phyloP scores from a whole-genome alignment of 2,797 vertebrate genomes.

The Sibirionetta formosa region DNA sequence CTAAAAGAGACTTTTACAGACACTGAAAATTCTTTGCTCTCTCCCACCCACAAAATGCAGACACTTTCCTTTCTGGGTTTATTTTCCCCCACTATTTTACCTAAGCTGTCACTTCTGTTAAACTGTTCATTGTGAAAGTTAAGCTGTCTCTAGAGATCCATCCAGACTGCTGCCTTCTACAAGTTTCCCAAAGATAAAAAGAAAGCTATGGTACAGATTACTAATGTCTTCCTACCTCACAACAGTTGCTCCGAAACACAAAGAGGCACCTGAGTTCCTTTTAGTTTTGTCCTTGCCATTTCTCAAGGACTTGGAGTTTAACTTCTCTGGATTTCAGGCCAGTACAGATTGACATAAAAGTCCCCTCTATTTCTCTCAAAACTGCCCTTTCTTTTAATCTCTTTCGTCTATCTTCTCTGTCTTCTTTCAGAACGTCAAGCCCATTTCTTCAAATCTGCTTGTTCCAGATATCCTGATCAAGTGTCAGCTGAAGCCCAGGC shows the following conservation, averaged over 20 bases:
- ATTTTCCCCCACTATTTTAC: constrained; percentile 72
- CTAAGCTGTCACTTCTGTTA: constrained; percentile 68
- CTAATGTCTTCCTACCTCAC: constrained; percentile 61
- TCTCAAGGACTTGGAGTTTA: constrained; percentile 52
- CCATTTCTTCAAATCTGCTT: neutral
- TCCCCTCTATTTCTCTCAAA: neutral
- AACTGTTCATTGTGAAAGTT: constrained; percentile 70
- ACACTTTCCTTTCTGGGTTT: constrained; percentile 57
- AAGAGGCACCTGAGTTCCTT: constrained; percentile 33
- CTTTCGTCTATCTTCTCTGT: neutral
- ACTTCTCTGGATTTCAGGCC: neutral
- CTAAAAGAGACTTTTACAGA: constrained; percentile 13
- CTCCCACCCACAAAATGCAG: constrained; percentile 40
- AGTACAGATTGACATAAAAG: neutral
- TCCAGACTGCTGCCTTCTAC: constrained; percentile 63
- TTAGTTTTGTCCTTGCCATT: constrained; percentile 46
- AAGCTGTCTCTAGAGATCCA: constrained; percentile 74
- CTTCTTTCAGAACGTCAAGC: neutral
- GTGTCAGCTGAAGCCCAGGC: neutral
- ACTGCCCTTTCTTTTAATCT: neutral
- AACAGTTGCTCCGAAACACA: constrained; percentile 58
- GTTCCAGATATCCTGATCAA: neutral
- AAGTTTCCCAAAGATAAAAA: constrained; percentile 72
- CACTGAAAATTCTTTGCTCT: constrained; percentile 36
- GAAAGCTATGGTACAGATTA: constrained; percentile 58